Conservation (phyloP, 1,140 invertebrate genomes). For the Sitobion miscanthi region DNA sequence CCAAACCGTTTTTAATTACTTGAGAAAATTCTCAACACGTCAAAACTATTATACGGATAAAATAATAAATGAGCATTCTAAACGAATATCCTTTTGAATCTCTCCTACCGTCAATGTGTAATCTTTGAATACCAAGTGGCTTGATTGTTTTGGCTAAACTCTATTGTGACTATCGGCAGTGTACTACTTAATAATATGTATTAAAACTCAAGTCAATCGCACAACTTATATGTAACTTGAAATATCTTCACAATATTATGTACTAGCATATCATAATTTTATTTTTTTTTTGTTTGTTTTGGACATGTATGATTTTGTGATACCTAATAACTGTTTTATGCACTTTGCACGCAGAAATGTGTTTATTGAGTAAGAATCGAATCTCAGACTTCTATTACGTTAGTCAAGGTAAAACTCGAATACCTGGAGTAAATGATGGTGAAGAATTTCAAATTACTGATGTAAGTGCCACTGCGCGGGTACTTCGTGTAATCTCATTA, state of each 20-base stretch:
- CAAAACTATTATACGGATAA: background rate
- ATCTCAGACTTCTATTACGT: constrained; percentile 86
- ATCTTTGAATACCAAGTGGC: constrained; percentile 33
- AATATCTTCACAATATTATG: background rate
- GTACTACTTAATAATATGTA: constrained; percentile 21
- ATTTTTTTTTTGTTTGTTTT: constrained; percentile 26
- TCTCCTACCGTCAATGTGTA: background rate
- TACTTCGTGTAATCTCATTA: background rate
- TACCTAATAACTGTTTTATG: constrained; percentile 52
- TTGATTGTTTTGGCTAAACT: constrained; percentile 41
- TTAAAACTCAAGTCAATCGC: background rate
- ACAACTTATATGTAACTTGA: constrained; percentile 23
- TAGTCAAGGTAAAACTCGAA: constrained; percentile 89
- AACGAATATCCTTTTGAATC: constrained; percentile 29
- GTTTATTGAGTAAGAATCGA: constrained; percentile 78
- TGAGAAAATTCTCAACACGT: background rate
- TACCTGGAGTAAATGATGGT: constrained; percentile 92
- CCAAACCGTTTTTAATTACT: background rate
- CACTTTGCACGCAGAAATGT: constrained; percentile 71
- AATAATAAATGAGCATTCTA: constrained; percentile 26
- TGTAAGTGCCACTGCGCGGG: constrained; percentile 72
- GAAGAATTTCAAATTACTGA: constrained; percentile 90
- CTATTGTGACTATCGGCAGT: constrained; percentile 14
- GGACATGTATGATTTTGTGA: constrained; percentile 57
- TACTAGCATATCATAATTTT: background rate